Conservation (phyloP, 2,888 invertebrate species). For the Clepsis dumicolana region DNA sequence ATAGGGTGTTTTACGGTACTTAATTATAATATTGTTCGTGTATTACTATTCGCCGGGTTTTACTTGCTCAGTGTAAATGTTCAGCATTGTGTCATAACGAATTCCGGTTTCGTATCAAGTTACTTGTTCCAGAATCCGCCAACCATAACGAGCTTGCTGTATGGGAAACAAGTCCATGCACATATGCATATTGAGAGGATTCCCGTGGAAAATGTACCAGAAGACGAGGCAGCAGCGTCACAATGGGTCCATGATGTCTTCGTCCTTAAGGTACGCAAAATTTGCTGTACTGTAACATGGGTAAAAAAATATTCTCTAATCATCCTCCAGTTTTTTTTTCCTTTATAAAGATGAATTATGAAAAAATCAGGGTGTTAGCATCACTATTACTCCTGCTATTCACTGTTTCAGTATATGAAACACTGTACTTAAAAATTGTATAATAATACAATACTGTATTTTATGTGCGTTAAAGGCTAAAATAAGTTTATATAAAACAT, state of each 20-base stretch:
- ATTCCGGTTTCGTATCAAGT: background rate
- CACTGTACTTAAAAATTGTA: no score
- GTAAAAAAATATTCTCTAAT: no score
- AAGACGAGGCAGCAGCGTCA: slow-evolving; percentile 90
- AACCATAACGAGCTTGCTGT: slow-evolving; percentile 92
- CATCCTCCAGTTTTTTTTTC: no score
- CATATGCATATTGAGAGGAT: slow-evolving; percentile 93
- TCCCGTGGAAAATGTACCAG: slow-evolving; percentile 92
- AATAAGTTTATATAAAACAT: background rate
- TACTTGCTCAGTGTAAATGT: background rate
- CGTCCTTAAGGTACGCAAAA: slow-evolving; percentile 89
- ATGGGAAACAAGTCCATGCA: slow-evolving; percentile 90
- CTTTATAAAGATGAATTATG: no score
- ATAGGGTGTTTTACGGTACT: no score
- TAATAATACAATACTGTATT: background rate
- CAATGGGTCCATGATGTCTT: slow-evolving; percentile 94
- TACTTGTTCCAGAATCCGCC: slow-evolving; percentile 85
- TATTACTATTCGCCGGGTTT: background rate
- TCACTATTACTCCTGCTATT: no score
- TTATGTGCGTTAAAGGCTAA: background rate
- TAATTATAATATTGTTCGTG: no score
- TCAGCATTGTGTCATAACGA: background rate
- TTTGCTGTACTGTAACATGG: no score
- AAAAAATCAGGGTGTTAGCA: no score
- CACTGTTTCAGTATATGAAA: no score